Base-by-base conservation (phyloP, 2,888 invertebrate species). In the Cephus runcator region DNA sequence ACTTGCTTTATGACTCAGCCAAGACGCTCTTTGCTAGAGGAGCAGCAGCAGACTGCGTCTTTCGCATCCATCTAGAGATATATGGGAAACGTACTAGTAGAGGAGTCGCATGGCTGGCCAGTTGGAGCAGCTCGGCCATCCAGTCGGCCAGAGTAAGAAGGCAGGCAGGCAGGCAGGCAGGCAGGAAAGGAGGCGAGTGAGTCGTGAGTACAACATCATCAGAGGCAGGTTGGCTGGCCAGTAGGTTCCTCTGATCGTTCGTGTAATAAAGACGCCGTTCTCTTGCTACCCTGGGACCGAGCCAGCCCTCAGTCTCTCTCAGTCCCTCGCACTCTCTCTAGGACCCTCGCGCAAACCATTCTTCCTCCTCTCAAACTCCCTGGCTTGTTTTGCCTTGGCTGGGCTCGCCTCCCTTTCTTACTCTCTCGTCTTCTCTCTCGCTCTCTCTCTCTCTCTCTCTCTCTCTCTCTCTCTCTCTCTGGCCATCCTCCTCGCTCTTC, bases 261-360 rank as follows among this genome's bases (percentile, higher is more conserved):
- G 87, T 89, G 89, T 90, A 90, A 90, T 90, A 90, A 90, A 90
- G 90, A 90, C 89, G 88, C 90, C 90, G 89, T 89, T 88, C 88
- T 84, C 77, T 73, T 34, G 35, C 73, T 35, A 77, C 75, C 69
- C 69, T 33, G 69, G 33, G 69, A 30, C 30, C 11, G 4, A 69
- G 30, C 69, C 69, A 40, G 40, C 40, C 40, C 40, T 40, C 40
- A 40, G 40, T 40, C 40, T 15, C 40, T 36, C 36, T 76, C 79
- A 77, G 81, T 81, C 81, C 81, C 80, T 79, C 81, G 81, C 82
- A 82, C 77, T 36, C 80, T 73, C 73, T 73, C 77, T 68, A 30
- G 31, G 34, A 35, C 23, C 75, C 12, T 69, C 74, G 36, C 40
- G 36, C 77, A 73, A 35, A 73, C 68, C 31, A 75, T 69, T 71